A percentile compares a stretch with the other conserved stretches of the same genome.
Evolutionary conservation across 1,140 invertebrate species (phyloP).

Genomic region (Monochamus saltuarius): DNA sequence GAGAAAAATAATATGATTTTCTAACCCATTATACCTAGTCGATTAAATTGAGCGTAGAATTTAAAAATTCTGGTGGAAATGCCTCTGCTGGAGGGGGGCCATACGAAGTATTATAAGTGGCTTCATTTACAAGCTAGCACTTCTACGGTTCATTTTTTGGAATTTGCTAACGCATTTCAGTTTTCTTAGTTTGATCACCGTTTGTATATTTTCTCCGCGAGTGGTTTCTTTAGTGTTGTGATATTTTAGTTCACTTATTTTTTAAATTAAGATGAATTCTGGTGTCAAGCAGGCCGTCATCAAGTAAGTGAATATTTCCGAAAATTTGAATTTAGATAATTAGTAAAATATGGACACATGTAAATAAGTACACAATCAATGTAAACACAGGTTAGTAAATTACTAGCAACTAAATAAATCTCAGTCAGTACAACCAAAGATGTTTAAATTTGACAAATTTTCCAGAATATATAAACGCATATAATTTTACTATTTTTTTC

Average conservation of each 20-base stretch:
- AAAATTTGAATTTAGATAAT: no score
- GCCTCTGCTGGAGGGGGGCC: slow-evolving; percentile 13
- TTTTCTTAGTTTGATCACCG: not conserved
- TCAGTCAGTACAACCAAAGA: no score
- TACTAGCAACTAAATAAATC: no score
- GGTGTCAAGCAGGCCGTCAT: slow-evolving; percentile 45
- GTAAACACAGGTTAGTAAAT: no score
- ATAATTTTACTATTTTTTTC: no score
- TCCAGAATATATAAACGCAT: no score
- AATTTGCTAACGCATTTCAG: no score
- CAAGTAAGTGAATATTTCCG: slow-evolving; percentile 35
- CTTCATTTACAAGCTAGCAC: slow-evolving; percentile 18
- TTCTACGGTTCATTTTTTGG: slow-evolving; percentile 17
- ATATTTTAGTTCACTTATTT: slow-evolving; percentile 3
- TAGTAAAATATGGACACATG: no score
- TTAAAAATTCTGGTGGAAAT: slow-evolving; percentile 25
- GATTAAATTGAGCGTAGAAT: slow-evolving; percentile 4
- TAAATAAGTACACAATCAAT: no score
- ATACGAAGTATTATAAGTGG: slow-evolving; percentile 20
- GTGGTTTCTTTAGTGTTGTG: slow-evolving; percentile 15
- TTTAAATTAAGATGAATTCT: slow-evolving; percentile 34
- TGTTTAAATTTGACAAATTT: no score
- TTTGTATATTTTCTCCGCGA: not conserved
- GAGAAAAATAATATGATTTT: slow-evolving; percentile 7
- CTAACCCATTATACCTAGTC: slow-evolving; percentile 6